Evolutionary conservation across 2,888 invertebrate genomes (phyloP).

Genomic region (Poecilobothrus nobilitatus): DNA sequence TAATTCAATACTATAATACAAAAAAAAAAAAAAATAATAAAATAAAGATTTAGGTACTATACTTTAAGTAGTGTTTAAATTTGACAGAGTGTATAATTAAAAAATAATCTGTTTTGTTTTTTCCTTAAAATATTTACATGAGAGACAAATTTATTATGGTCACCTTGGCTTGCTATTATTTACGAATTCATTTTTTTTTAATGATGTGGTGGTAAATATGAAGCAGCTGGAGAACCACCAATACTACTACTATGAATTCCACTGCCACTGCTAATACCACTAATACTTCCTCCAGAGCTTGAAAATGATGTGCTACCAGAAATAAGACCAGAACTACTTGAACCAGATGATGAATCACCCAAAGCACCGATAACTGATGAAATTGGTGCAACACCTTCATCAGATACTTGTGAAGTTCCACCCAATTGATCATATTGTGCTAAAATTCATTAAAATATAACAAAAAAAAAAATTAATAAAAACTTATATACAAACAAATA

Average conservation of each 20-base stretch:
- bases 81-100: too few relatives aligned
- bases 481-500: too few relatives aligned
- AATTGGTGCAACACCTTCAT: constrained; percentile 41
- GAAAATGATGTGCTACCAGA: background rate
- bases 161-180: background rate
- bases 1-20: too few relatives aligned
- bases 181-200: background rate
- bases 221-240: constrained; percentile 7
- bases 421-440: constrained; percentile 42
- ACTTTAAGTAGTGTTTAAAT: too few relatives aligned
- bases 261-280: constrained; percentile 17
- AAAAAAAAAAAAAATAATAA: too few relatives aligned
- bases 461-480: too few relatives aligned
- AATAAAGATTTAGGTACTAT: too few relatives aligned
- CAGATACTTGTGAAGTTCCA: constrained; percentile 39
- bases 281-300: constrained; percentile 11
- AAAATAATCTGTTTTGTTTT: too few relatives aligned
- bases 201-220: constrained; percentile 35
- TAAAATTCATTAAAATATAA: background rate
- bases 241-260: constrained; percentile 9
- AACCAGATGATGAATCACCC: constrained; percentile 18
- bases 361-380: constrained; percentile 41
- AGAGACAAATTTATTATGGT: background rate
- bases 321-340: background rate
- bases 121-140: background rate